Conservation (phyloP, 2,113 vertebrate species). For the Rhea americana region DNA sequence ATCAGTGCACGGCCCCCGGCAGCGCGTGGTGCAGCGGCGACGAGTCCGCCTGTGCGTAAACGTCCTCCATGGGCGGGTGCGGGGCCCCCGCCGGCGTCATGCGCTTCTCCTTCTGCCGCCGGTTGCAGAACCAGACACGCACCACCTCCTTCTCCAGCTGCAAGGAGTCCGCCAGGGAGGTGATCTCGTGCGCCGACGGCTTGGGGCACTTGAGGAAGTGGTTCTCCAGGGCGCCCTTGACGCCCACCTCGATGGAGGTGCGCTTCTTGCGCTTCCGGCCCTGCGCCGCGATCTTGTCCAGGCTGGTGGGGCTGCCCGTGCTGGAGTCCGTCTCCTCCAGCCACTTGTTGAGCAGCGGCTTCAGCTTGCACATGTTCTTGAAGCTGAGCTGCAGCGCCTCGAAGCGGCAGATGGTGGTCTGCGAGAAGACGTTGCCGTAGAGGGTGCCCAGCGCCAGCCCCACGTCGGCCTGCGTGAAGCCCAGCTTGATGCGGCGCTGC, state of each 20-base stretch:
- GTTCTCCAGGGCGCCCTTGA: constrained; percentile 97
- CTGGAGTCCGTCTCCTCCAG: constrained; percentile 98
- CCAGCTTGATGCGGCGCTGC: constrained; percentile 97
- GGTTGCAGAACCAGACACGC: constrained; percentile 99
- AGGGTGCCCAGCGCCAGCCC: constrained; percentile 96
- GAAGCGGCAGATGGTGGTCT: constrained; percentile 98
- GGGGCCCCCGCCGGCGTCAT: constrained; percentile 96
- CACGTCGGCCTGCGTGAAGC: constrained; percentile 98
- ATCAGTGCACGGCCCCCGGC: constrained; percentile 95
- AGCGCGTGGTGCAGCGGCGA: constrained; percentile 94
- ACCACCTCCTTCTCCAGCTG: constrained; percentile 99
- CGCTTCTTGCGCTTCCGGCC: constrained; percentile 98
- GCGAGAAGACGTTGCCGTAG: constrained; percentile 98
- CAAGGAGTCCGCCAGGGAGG: constrained; percentile 92
- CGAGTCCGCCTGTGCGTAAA: constrained; percentile 94
- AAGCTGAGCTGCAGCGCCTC: constrained; percentile 98
- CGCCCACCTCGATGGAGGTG: constrained; percentile 97
- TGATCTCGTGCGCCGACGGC: constrained; percentile 98
- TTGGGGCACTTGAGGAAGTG: constrained; percentile 99
- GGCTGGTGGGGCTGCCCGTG: constrained; percentile 95
- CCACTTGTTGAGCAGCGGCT: constrained; percentile 97
- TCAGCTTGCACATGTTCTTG: constrained; percentile 99
- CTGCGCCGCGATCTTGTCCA: constrained; percentile 98
- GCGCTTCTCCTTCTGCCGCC: constrained; percentile 99
- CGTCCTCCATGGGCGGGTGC: constrained; percentile 97